These are phyloP conservation scores for Callocephalon fimbriatum DNA, from an alignment of 2,113 vertebrate species.

Conservation along the genomic window DNA sequence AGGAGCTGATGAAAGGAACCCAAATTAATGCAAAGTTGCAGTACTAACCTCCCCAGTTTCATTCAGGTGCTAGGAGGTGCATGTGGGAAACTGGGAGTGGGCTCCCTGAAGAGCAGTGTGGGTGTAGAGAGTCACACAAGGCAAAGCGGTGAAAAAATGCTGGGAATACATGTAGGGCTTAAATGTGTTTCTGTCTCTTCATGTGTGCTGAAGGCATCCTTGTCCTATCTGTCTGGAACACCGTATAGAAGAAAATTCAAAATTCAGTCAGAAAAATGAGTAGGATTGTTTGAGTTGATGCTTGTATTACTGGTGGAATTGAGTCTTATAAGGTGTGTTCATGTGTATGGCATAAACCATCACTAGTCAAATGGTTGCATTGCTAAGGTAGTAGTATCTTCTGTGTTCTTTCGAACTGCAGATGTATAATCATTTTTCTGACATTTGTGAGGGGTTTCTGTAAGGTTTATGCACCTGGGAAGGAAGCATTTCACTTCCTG, in stretches of 20 bases:
- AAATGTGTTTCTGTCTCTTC: not conserved
- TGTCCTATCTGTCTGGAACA: not conserved
- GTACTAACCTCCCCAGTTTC: not conserved
- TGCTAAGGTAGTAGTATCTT: not conserved
- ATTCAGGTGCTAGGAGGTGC: not conserved
- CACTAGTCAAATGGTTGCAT: not conserved
- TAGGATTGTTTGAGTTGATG: not conserved
- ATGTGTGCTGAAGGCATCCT: fast-evolving
- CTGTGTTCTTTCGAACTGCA: not conserved
- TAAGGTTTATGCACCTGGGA: not conserved
- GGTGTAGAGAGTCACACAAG: not conserved
- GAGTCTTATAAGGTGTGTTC: not conserved
- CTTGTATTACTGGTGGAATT: not conserved
- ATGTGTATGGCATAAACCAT: not conserved
- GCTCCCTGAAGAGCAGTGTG: not conserved
- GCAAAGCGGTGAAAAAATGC: not conserved
- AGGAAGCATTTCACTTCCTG: not conserved
- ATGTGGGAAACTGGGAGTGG: not conserved
- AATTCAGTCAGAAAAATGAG: not conserved
- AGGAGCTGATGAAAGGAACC: not conserved
- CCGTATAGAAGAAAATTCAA: not conserved
- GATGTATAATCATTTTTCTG: not conserved
- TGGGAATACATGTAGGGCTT: not conserved
- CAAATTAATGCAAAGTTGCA: not conserved
- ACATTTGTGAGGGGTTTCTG: not conserved